Conservation (phyloP, 2,797 vertebrate genomes). For the Sebastes elongatus region DNA sequence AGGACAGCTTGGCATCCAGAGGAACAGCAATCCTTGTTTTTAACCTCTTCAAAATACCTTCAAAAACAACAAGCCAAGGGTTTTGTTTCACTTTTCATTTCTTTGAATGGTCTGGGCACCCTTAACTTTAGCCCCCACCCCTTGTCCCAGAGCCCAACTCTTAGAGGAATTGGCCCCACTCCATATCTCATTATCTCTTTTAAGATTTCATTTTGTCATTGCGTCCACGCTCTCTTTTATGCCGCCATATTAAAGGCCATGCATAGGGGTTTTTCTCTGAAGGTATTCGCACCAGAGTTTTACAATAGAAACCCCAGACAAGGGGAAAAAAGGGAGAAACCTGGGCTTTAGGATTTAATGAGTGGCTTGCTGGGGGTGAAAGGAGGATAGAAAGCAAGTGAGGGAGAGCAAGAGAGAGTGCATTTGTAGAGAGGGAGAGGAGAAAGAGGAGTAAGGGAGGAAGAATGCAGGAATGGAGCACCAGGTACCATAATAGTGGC, state of each 20-base stretch:
- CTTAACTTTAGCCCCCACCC: slow-evolving; percentile 67
- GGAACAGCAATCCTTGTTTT: slow-evolving; percentile 54
- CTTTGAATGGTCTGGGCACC: slow-evolving; percentile 62
- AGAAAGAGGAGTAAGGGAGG: slow-evolving; percentile 57
- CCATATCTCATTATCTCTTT: slow-evolving; percentile 79
- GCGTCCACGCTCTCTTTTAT: slow-evolving; percentile 61
- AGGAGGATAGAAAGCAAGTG: slow-evolving; percentile 71
- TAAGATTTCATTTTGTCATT: slow-evolving; percentile 73
- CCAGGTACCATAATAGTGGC: slow-evolving; percentile 96
- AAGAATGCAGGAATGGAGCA: slow-evolving; percentile 83
- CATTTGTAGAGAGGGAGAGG: slow-evolving; percentile 52
- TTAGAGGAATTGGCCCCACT: slow-evolving; percentile 61
- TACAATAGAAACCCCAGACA: slow-evolving; percentile 92
- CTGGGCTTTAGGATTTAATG: slow-evolving; percentile 91
- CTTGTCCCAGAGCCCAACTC: slow-evolving; percentile 58
- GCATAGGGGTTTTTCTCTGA: slow-evolving; percentile 81
- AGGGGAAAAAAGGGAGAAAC: slow-evolving; percentile 84
- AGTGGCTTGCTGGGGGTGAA: slow-evolving; percentile 92
- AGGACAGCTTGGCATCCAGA: slow-evolving; percentile 61
- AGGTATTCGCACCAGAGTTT: slow-evolving; percentile 91
- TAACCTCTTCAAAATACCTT: slow-evolving; percentile 65
- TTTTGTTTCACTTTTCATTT: slow-evolving; percentile 65
- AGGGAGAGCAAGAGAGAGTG: slow-evolving; percentile 63
- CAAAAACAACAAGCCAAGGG: slow-evolving; percentile 53
- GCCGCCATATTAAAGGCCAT: slow-evolving; percentile 65